A percentile compares a stretch with the other conserved stretches of the same genome.
These are phyloP conservation scores for Fratercula arctica DNA, from an alignment of 2,797 vertebrate species.

Conservation along the genomic window DNA sequence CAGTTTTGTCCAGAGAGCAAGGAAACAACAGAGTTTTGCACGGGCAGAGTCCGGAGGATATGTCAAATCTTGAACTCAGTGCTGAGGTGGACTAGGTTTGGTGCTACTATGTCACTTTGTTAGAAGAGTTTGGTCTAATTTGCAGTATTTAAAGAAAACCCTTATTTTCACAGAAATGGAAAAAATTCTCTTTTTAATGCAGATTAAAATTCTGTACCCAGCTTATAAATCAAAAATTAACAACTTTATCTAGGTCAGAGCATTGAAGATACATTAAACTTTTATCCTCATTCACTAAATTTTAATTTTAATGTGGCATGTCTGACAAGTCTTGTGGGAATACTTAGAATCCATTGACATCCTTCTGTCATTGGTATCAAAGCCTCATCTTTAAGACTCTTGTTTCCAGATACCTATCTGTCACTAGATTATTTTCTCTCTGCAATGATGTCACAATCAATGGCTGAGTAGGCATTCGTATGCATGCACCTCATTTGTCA, in stretches of 20 bases:
- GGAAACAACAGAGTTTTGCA: not conserved
- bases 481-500: not conserved
- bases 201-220: slow-evolving; percentile 28
- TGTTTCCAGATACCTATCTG: slow-evolving; percentile 17
- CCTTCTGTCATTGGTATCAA: slow-evolving; percentile 57
- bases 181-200: not conserved
- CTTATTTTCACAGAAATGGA: not conserved
- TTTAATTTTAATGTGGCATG: slow-evolving; percentile 53
- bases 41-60: not conserved
- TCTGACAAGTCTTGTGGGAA: slow-evolving; percentile 54
- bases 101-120: fast-evolving
- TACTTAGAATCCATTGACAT: slow-evolving; percentile 43
- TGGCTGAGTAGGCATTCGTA: not conserved
- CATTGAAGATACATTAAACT: slow-evolving; percentile 54
- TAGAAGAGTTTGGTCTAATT: not conserved
- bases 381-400: slow-evolving; percentile 24
- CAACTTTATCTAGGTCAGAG: slow-evolving; percentile 63
- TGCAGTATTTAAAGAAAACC: not conserved
- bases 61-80: not conserved
- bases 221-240: slow-evolving; percentile 67
- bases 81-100: not conserved
- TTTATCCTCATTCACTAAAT: slow-evolving; percentile 52
- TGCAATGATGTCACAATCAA: not conserved
- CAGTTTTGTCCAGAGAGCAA: not conserved
- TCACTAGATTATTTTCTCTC: slow-evolving; percentile 3